Conservation (phyloP, 2,888 invertebrate genomes). For the Criorhina ranunculi region DNA sequence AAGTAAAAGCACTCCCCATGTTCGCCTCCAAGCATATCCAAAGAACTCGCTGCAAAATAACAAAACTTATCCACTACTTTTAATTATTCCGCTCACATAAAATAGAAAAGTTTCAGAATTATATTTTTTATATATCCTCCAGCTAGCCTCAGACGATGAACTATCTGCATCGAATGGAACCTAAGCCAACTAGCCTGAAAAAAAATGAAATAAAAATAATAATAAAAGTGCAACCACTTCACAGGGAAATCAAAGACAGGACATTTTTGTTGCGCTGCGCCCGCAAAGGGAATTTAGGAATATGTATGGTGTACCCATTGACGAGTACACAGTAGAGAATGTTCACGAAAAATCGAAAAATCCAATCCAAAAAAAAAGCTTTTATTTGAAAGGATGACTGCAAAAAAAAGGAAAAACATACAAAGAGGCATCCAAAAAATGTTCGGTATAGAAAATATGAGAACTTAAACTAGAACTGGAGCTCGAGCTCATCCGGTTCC, state of each 20-base stretch:
- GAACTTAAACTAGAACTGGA: slow-evolving; percentile 10
- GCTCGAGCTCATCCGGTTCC: slow-evolving; percentile 48
- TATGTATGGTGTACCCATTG: slow-evolving; percentile 42
- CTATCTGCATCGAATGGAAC: slow-evolving; percentile 64
- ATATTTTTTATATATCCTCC: background rate
- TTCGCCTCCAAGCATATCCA: slow-evolving; percentile 27
- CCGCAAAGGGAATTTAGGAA: slow-evolving; percentile 32
- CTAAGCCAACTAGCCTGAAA: slow-evolving; percentile 43
- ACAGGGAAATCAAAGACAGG: slow-evolving; percentile 73
- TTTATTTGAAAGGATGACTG: slow-evolving; percentile 40
- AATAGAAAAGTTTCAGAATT: slow-evolving; percentile 65
- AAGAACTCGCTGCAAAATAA: slow-evolving; percentile 65
- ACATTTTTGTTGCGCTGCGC: slow-evolving; percentile 50
- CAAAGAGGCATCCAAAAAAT: slow-evolving; percentile 42
- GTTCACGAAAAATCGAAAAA: slow-evolving; percentile 57
- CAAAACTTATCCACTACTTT: slow-evolving; percentile 75
- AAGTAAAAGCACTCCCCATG: slow-evolving; percentile 20
- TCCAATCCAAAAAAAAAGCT: slow-evolving; percentile 64
- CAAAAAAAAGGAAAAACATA: slow-evolving; percentile 17
- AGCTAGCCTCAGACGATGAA: slow-evolving; percentile 57
- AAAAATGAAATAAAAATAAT: slow-evolving; percentile 8
- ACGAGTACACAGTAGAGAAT: slow-evolving; percentile 24
- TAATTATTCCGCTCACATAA: slow-evolving; percentile 76
- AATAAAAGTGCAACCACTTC: slow-evolving; percentile 55
- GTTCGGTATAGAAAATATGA: slow-evolving; percentile 42